Evolutionary conservation across 2,113 vertebrate genomes (phyloP).

Genomic region (Syngnathus typhle): DNA sequence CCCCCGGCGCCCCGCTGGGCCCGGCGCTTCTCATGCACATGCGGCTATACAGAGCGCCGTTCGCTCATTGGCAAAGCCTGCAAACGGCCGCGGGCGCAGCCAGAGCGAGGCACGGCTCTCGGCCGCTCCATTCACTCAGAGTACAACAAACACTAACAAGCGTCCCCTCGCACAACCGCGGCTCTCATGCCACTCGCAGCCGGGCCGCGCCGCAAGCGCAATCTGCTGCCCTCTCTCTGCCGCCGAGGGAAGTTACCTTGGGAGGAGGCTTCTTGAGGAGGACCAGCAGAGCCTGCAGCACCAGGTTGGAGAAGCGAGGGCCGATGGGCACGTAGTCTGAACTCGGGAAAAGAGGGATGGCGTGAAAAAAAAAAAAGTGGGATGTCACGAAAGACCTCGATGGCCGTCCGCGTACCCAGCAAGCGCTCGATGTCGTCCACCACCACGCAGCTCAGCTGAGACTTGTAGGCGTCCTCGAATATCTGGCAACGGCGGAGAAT

Average conservation of each 20-base stretch:
- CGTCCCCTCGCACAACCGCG: conserved; percentile 48
- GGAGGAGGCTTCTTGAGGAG: conserved; percentile 94
- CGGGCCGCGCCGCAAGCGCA: conserved; percentile 34
- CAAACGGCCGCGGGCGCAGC: conserved; percentile 50
- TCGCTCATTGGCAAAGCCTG: conserved; percentile 56
- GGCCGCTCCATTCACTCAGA: conserved; percentile 54
- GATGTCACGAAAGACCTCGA: not conserved
- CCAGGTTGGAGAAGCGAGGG: conserved; percentile 94
- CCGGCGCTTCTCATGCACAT: conserved; percentile 67
- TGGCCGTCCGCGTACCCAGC: conserved; percentile 41
- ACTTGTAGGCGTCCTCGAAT: conserved; percentile 97
- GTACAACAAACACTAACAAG: conserved; percentile 60
- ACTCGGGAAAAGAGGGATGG: not conserved
- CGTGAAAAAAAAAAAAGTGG: not conserved
- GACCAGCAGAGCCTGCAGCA: conserved; percentile 92
- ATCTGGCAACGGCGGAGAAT: conserved; percentile 66
- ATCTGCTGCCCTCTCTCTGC: conserved; percentile 71
- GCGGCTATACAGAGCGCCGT: conserved; percentile 58
- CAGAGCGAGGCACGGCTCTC: conserved; percentile 58
- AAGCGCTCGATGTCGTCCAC: conserved; percentile 96
- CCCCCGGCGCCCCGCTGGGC: conserved; percentile 86
- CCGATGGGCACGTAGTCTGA: conserved; percentile 93
- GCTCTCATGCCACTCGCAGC: conserved; percentile 47
- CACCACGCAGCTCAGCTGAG: conserved; percentile 95
- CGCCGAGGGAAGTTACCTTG: conserved; percentile 67